Conservation (phyloP, 2,888 invertebrate genomes). For the Marronus borbonicus region DNA sequence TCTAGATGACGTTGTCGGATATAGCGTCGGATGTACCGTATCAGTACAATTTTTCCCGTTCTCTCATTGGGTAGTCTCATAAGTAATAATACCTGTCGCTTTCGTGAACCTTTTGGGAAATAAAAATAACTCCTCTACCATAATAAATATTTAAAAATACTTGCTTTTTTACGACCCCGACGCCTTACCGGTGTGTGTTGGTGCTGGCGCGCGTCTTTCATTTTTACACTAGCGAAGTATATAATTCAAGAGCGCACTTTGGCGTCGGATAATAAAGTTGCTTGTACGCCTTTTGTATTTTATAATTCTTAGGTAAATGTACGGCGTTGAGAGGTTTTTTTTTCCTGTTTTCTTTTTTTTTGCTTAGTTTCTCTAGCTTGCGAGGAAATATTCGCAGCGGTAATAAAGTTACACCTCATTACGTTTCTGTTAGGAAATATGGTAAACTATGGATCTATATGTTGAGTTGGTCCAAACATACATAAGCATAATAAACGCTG, state of each 20-base stretch:
- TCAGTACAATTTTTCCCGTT: background rate
- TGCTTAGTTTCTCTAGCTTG: too few relatives aligned
- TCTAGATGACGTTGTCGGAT: background rate
- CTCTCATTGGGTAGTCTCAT: slow-evolving; percentile 12
- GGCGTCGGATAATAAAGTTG: background rate
- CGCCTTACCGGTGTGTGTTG: background rate
- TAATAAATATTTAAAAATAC: slow-evolving; percentile 40
- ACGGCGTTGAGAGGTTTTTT: background rate
- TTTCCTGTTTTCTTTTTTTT: background rate
- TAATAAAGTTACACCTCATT: too few relatives aligned
- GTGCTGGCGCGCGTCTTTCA: background rate
- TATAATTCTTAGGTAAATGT: slow-evolving; percentile 1
- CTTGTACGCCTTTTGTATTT: slow-evolving; percentile 2
- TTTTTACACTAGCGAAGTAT: background rate
- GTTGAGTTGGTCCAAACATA: too few relatives aligned
- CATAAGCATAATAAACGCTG: too few relatives aligned
- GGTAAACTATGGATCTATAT: too few relatives aligned
- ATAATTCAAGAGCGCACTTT: too few relatives aligned
- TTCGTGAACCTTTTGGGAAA: slow-evolving; percentile 30
- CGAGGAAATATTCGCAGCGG: too few relatives aligned
- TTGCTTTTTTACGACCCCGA: slow-evolving; percentile 21
- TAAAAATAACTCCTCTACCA: slow-evolving; percentile 21
- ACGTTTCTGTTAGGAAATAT: too few relatives aligned
- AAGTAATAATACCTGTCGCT: slow-evolving; percentile 22
- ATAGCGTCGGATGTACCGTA: background rate